These are phyloP conservation scores for Andrena flavipes DNA, from an alignment of 2,888 invertebrate genomes.

Conservation along the genomic window DNA sequence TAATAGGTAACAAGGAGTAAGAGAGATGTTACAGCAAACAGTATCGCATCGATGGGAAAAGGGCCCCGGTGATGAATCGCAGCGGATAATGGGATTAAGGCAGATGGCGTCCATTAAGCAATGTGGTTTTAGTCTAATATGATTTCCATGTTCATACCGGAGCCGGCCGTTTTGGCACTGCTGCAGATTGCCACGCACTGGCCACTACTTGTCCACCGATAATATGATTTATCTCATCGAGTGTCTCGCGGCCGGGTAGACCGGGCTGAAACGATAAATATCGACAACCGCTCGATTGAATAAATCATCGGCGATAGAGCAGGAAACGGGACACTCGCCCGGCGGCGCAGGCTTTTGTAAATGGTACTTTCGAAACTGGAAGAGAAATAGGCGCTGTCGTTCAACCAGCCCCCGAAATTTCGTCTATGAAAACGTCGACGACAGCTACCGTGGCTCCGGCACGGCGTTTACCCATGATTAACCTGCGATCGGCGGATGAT, in stretches of 20 bases:
- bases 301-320: conserved; percentile 70
- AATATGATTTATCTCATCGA: conserved; percentile 73
- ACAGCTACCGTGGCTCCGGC: no score
- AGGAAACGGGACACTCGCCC: conserved; percentile 46
- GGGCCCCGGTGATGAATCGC: conserved; percentile 50
- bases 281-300: conserved; percentile 72
- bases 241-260: conserved; percentile 59
- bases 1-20: conserved; percentile 40
- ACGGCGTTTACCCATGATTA: no score
- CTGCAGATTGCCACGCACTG: conserved; percentile 67
- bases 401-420: no score
- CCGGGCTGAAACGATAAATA: conserved; percentile 66
- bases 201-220: conserved; percentile 74
- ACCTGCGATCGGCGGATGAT: conserved; percentile 13
- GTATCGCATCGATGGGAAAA: conserved; percentile 46
- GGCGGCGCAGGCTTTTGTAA: conserved; percentile 36
- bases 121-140: conserved; percentile 70
- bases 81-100: conserved; percentile 59
- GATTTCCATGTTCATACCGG: conserved; percentile 64
- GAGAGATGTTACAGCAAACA: conserved; percentile 48
- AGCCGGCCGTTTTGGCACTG: conserved; percentile 64
- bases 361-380: conserved; percentile 50
- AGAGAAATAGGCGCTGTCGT: conserved; percentile 35
- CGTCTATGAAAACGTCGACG: no score
- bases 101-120: conserved; percentile 65